A percentile compares a stretch with the other conserved stretches of the same genome.
These are phyloP conservation scores for Macrochelys suwanniensis DNA, from an alignment of 2,797 vertebrate species.

Conservation along the genomic window DNA sequence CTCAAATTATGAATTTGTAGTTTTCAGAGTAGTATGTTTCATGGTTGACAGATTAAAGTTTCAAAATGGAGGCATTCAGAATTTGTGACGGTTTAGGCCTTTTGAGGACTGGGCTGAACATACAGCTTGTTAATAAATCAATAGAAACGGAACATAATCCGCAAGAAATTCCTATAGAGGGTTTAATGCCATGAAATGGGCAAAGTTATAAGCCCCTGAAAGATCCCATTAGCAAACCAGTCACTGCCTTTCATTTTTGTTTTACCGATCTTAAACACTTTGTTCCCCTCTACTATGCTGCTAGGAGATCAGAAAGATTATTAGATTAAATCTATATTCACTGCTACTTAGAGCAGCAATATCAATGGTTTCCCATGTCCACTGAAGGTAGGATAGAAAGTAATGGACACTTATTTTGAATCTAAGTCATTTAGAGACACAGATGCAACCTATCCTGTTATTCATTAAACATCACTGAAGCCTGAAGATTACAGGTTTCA, in stretches of 20 bases:
- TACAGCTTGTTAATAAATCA: slow-evolving; percentile 15
- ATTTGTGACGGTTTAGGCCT: slow-evolving; percentile 50
- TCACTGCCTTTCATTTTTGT: not conserved
- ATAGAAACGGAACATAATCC: slow-evolving; percentile 15
- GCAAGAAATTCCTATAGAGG: slow-evolving; percentile 19
- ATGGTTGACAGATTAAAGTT: slow-evolving; percentile 65
- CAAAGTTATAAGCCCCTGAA: slow-evolving; percentile 44
- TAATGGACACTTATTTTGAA: slow-evolving; percentile 32
- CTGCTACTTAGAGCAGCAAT: slow-evolving; percentile 65
- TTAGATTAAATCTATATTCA: slow-evolving; percentile 68
- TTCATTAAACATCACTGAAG: slow-evolving; percentile 27
- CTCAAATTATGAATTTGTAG: slow-evolving; percentile 74
- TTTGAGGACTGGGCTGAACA: slow-evolving; percentile 23
- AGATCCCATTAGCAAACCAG: not conserved
- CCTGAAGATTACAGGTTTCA: slow-evolving; percentile 38
- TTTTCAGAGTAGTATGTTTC: slow-evolving; percentile 69
- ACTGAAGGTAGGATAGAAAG: not conserved
- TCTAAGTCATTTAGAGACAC: slow-evolving; percentile 41
- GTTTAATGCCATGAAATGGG: slow-evolving; percentile 4
- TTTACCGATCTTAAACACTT: slow-evolving; percentile 3
- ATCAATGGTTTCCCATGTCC: not conserved
- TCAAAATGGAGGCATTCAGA: not conserved
- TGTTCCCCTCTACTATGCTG: slow-evolving; percentile 35
- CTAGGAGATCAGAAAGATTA: slow-evolving; percentile 76
- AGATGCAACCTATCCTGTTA: slow-evolving; percentile 9